Evolutionary conservation across 1,140 invertebrate genomes (phyloP).

Genomic region (Trichomalopsis sarcophagae): DNA sequence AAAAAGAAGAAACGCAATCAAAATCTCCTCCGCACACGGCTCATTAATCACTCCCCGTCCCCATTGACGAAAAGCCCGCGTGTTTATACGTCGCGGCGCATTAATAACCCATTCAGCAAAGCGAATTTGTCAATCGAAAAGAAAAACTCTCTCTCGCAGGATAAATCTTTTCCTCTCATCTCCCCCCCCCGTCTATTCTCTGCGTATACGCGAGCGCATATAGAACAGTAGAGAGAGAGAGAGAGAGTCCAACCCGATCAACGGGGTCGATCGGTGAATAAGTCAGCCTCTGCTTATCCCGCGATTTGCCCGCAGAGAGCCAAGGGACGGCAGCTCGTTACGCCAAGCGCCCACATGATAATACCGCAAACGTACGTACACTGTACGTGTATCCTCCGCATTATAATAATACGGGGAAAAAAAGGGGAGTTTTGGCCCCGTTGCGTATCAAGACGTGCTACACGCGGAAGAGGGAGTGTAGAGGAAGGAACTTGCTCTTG

Average conservation of each 20-base stretch:
- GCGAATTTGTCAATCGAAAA: not conserved
- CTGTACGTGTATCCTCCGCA: not conserved
- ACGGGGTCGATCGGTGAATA: not conserved
- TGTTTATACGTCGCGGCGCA: not conserved
- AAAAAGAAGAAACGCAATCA: not conserved
- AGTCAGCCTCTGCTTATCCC: not conserved
- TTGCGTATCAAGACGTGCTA: not conserved
- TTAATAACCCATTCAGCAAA: not conserved
- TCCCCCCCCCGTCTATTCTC: no score
- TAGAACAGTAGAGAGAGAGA: not conserved
- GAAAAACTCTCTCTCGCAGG: not conserved
- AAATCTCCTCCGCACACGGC: not conserved
- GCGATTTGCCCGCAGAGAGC: not conserved
- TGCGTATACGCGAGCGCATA: not conserved
- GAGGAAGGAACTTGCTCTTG: not conserved
- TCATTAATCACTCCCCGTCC: not conserved
- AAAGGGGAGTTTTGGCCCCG: not conserved
- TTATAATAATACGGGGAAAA: no score
- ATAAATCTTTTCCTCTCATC: not conserved
- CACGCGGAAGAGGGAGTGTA: not conserved
- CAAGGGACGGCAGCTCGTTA: not conserved
- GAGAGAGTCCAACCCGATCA: not conserved
- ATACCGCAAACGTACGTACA: not conserved
- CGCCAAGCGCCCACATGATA: not conserved
- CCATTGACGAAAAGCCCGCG: not conserved